Percentiles rank a stretch among this genome's conserved stretches.
phyloP scores from a whole-genome alignment of 2,888 invertebrate genomes.

The Drosophila multiciliata region DNA sequence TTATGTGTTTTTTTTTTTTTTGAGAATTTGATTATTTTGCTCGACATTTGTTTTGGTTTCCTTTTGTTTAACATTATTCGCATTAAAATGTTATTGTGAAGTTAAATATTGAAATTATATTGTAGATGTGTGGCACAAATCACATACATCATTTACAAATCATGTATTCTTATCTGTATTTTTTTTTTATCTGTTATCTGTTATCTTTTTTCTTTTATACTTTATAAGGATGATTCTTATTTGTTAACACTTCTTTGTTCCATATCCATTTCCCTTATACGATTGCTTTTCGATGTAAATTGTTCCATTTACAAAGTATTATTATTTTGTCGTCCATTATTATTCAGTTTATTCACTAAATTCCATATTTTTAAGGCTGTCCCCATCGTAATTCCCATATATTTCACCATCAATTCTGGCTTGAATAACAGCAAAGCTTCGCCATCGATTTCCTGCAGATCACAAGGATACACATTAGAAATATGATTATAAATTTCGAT shows the following conservation, averaged over 20 bases:
- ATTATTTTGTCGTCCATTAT: conserved; percentile 83
- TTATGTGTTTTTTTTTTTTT: conserved; percentile 19
- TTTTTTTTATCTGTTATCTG: neutral
- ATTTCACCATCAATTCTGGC: conserved; percentile 99
- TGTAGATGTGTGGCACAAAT: conserved; percentile 34
- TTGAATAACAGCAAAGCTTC: conserved; percentile 96
- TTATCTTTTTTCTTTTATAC: conserved; percentile 24
- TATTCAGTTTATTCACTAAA: conserved; percentile 88
- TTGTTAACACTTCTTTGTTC: conserved; percentile 68
- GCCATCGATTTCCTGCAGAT: conserved; percentile 96
- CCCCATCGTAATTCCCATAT: conserved; percentile 98
- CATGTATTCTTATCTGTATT: conserved; percentile 33
- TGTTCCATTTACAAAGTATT: conserved; percentile 82
- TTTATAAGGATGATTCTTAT: conserved; percentile 73
- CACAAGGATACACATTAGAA: conserved; percentile 30
- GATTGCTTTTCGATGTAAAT: neutral
- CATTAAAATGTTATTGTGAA: conserved; percentile 51
- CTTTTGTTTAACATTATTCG: conserved; percentile 66
- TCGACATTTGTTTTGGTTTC: conserved; percentile 42
- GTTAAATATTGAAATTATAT: conserved; percentile 29
- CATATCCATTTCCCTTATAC: conserved; percentile 14
- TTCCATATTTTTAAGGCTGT: conserved; percentile 99
- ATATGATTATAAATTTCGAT: neutral
- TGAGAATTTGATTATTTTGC: conserved; percentile 48
- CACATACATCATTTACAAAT: conserved; percentile 31